Evolutionary conservation across 2,113 vertebrate genomes (phyloP).

Genomic region (Platysternon megacephalum): DNA sequence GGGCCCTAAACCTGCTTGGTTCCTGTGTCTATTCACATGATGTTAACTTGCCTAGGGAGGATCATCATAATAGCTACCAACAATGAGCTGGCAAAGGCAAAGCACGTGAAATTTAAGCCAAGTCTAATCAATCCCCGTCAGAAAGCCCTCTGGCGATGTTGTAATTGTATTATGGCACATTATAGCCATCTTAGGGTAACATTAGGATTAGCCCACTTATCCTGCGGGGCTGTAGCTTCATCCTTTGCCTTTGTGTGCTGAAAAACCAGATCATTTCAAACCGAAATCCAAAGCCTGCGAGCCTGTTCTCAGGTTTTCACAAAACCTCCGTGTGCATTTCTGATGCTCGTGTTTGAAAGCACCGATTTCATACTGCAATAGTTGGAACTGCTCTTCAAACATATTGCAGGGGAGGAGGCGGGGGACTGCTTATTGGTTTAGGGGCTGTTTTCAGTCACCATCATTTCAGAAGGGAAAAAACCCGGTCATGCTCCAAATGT

Average conservation of each 20-base stretch:
- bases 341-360: neutral
- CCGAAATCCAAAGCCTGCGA: neutral
- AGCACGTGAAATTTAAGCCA: rapidly evolving
- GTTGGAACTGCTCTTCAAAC: neutral
- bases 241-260: neutral
- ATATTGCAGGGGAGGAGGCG: rapidly evolving
- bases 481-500: rapidly evolving
- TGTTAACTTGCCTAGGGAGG: neutral
- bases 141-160: constrained; percentile 42
- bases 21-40: neutral
- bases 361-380: neutral
- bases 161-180: constrained; percentile 55
- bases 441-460: neutral
- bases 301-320: neutral
- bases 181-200: constrained; percentile 23
- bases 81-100: neutral
- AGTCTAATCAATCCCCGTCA: neutral
- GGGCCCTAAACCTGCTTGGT: no score
- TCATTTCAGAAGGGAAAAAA: neutral
- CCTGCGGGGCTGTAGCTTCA: neutral
- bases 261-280: neutral
- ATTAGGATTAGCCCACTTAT: constrained; percentile 16
- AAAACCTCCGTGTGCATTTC: neutral
- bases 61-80: neutral
- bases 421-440: neutral